Percentiles rank a stretch among this genome's conserved stretches.
Evolutionary conservation across 1,140 invertebrate genomes (phyloP).

Genomic region (Conus ventricosus): DNA sequence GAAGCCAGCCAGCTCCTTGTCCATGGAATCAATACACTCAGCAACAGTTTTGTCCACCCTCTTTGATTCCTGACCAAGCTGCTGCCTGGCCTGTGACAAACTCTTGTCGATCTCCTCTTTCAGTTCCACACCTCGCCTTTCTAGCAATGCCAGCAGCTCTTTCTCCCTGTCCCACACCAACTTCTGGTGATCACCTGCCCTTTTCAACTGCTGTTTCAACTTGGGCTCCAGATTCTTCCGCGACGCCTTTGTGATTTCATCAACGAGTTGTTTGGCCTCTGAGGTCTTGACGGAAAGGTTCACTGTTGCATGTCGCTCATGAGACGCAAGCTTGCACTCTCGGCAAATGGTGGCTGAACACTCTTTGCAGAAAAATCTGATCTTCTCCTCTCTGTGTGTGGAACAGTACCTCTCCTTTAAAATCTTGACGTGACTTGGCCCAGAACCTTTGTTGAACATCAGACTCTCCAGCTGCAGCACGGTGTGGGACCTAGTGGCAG

Average conservation of each 20-base stretch:
- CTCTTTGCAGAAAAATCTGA: constrained; percentile 30
- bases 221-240: not conserved
- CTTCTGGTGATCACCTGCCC: not conserved
- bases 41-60: not conserved
- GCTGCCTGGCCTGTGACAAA: not conserved
- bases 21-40: not conserved
- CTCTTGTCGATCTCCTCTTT: constrained; percentile 6
- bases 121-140: not conserved
- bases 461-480: constrained; percentile 2
- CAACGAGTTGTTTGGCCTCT: not conserved
- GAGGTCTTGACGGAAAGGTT: constrained; percentile 16
- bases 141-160: not conserved
- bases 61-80: not conserved
- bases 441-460: not conserved
- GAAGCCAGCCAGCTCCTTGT: not conserved
- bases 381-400: constrained; percentile 19
- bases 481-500: constrained; percentile 27
- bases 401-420: constrained; percentile 16
- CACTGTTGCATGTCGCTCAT: constrained; percentile 28
- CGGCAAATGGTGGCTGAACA: constrained; percentile 28
- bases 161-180: not conserved
- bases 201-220: not conserved
- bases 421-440: not conserved
- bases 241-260: not conserved
- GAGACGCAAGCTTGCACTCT: constrained; percentile 38